A percentile compares a stretch with the other conserved stretches of the same genome.
These are phyloP conservation scores for Leuctra nigra DNA, from an alignment of 2,888 invertebrate species.

Conservation along the genomic window DNA sequence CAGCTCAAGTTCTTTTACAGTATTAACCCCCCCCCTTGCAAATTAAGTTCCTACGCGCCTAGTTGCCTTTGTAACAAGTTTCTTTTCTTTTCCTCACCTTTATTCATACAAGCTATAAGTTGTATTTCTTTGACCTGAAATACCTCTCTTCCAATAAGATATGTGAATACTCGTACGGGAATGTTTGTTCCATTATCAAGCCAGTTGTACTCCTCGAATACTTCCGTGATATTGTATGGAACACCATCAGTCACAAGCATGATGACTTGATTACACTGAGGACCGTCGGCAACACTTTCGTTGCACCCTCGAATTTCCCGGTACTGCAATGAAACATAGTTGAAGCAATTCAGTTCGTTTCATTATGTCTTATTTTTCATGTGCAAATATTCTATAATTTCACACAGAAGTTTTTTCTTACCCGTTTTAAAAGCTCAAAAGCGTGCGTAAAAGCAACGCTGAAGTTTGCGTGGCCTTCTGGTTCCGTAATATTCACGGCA, in stretches of 20 bases:
- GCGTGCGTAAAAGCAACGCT: slow-evolving; percentile 74
- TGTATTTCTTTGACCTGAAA: slow-evolving; percentile 82
- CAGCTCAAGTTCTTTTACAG: no score
- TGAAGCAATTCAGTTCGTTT: background rate
- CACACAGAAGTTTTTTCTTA: no score
- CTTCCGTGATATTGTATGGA: slow-evolving; percentile 75
- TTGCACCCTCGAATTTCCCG: slow-evolving; percentile 23
- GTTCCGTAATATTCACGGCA: slow-evolving; percentile 57
- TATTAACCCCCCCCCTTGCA: no score
- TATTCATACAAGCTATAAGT: slow-evolving; percentile 92
- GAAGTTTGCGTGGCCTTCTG: slow-evolving; percentile 78
- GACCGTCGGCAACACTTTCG: background rate
- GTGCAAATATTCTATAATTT: background rate
- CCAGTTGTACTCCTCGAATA: slow-evolving; percentile 74
- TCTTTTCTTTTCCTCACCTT: slow-evolving; percentile 50
- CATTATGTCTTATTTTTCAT: background rate
- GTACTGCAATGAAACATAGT: slow-evolving; percentile 16
- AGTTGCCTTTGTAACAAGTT: background rate
- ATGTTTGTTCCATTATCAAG: slow-evolving; percentile 58
- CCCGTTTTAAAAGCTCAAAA: slow-evolving; percentile 70
- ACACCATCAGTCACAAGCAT: slow-evolving; percentile 97
- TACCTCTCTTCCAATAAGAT: slow-evolving; percentile 90
- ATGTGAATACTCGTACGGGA: slow-evolving; percentile 91
- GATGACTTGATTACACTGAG: slow-evolving; percentile 88
- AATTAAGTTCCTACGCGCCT: no score